Evolutionary conservation across 2,113 vertebrate species (phyloP).

Genomic region (Heliornis fulica): DNA sequence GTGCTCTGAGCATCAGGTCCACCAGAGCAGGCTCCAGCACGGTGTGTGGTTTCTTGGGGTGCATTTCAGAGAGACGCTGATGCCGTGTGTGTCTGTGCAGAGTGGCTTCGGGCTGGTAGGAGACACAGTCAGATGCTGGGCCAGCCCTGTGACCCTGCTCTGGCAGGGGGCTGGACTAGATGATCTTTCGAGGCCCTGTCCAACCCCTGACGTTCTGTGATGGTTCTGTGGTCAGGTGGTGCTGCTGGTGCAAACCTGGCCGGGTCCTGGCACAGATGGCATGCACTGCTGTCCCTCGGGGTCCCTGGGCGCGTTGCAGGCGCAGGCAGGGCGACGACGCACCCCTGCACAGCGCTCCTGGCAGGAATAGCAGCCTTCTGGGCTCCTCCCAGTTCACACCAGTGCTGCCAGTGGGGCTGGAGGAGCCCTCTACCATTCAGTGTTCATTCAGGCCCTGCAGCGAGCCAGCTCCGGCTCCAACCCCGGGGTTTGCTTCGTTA

Average conservation of each 20-base stretch:
- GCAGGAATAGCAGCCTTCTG: neutral
- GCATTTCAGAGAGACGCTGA: neutral
- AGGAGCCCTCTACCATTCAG: neutral
- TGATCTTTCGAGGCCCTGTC: too few species aligned
- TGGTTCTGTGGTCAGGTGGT: accelerated
- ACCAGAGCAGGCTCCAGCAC: neutral
- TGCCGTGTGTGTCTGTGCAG: accelerated
- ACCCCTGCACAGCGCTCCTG: accelerated
- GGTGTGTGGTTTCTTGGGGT: accelerated
- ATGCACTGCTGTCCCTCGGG: accelerated
- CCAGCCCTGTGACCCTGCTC: too few species aligned
- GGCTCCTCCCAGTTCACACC: neutral
- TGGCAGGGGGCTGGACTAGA: too few species aligned
- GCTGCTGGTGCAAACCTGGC: neutral
- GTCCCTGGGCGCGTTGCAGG: neutral
- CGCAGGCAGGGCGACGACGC: neutral
- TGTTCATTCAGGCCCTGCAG: neutral
- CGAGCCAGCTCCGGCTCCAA: accelerated
- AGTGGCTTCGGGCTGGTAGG: neutral
- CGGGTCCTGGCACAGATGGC: accelerated
- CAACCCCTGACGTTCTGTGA: too few species aligned
- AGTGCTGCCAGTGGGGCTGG: neutral
- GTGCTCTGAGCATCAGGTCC: neutral
- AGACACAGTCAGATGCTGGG: too few species aligned
- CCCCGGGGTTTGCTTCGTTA: neutral